Evolutionary conservation across 2,797 vertebrate genomes (phyloP), one percentile per base, ranked within the genome.

Genomic region (Ctenopoma multispine): DNA sequence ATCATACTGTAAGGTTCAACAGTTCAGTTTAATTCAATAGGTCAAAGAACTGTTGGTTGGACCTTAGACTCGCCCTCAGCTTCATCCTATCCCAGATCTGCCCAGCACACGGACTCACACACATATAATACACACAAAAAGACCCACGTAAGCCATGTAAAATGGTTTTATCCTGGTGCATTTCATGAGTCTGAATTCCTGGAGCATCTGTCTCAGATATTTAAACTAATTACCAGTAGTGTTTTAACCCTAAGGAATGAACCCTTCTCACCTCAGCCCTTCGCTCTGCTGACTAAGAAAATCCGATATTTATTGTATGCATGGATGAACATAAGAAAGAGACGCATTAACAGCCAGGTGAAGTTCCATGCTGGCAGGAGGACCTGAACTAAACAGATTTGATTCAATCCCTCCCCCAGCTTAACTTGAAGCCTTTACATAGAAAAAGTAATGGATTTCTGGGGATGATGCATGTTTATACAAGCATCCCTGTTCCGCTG

Each of bases 181-280:
- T 57, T 72, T 77, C 62, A 84, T 77, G 64, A 62, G 50, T 31
- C 21, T 75, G 67, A 73, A 89, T 79, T 83, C 83, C 77, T 75
- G 67, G 8, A 87, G 86, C 65, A 72, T 72, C 73, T 75, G 43
- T 64, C 57, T 77, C 76, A 88, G 63, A 85, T 55, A 89, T 87
- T 66, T 18, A 51, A 84, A 88, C 82, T 86, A 90, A 90, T 83
- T 77, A 57, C 61, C 74, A 47, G 40, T 27, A 49, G 77, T 60
- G 76, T 71, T 80, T 80, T 54, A 74, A 65, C 74, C 74, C 64
- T 49, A 4, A 27, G 64, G 69, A 48, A 46, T n/a, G 18, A 80
- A 78, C 69, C 64, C 51, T 27, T 78, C 60, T 67, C 67, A 79
- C 74, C 43, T 79, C 56, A 36, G 36, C 47, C 69, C 38, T 70